phyloP scores from a whole-genome alignment of 1,140 invertebrate genomes.

The Aphaenogaster ashmeadi region DNA sequence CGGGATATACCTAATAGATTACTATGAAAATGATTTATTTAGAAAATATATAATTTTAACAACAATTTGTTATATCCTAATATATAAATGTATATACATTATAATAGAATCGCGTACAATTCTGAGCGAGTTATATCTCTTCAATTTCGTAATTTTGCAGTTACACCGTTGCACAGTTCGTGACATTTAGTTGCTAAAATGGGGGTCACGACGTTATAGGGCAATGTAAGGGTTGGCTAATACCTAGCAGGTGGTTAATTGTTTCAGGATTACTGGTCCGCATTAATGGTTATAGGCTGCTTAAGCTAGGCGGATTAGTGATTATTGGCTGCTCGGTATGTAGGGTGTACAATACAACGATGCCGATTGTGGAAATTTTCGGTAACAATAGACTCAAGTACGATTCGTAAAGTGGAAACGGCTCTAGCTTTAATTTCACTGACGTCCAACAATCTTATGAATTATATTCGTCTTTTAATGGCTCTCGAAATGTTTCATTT shows the following conservation, averaged over 20 bases:
- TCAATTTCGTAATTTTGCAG: background rate
- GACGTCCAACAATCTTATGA: slow-evolving; percentile 16
- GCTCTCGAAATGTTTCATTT: slow-evolving; percentile 37
- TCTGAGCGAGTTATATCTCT: background rate
- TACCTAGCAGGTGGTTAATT: slow-evolving; percentile 62
- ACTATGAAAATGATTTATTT: background rate
- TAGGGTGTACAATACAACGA: background rate
- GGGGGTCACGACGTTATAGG: slow-evolving; percentile 10
- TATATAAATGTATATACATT: background rate
- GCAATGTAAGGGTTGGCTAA: slow-evolving; percentile 27
- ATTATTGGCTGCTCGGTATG: slow-evolving; percentile 43
- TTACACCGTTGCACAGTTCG: background rate
- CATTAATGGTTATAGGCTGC: slow-evolving; percentile 48
- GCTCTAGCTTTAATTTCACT: slow-evolving; percentile 31
- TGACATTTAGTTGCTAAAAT: slow-evolving; percentile 34
- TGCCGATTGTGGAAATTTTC: slow-evolving; percentile 43
- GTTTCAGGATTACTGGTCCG: slow-evolving; percentile 46
- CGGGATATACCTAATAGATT: background rate
- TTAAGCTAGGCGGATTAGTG: slow-evolving; percentile 44
- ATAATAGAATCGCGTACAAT: background rate
- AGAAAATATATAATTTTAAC: background rate
- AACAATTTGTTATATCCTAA: background rate
- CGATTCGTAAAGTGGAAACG: slow-evolving; percentile 27
- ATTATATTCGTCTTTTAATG: slow-evolving; percentile 27
- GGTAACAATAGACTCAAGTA: slow-evolving; percentile 32